Evolutionary conservation across 2,888 invertebrate genomes (phyloP), one percentile per base, ranked within the genome.

Genomic region (Cerceris ruficornis): DNA sequence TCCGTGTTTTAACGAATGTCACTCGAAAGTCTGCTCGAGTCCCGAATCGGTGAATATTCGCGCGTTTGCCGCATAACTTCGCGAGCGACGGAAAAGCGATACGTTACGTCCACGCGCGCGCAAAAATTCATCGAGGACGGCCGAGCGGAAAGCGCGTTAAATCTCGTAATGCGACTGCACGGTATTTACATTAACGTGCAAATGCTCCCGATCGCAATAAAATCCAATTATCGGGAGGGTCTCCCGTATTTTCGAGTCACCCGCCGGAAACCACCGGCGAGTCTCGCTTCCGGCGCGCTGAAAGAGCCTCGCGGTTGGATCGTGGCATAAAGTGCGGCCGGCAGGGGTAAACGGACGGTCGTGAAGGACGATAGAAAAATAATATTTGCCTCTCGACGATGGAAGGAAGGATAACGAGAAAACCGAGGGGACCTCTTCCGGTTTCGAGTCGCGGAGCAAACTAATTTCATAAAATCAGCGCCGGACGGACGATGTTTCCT

Each of bases 381-480:
- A 55, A 55, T 55, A 55, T 55, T 17, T 55, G 55, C 55, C 2
- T 46, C 13, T 13, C 17, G 17, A n/a, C 28, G 55, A 55, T 55
- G 55, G 55, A 55, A 55, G 6, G 17, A 55, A 55, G 15, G 1
- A 4, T 55, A 7, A 17, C 58, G 58, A 41, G 5, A 13, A 39
- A n/a, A n/a, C n/a, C n/a, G n/a, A 41, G 41, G 58, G 7, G 6
- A 6, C 28, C 41, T 8, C 39, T 13, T 11, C 50, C 67, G 71
- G 17, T 71, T 52, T 52, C 52, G 70, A 61, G 83, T 70, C 76
- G 55, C 74, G 77, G 76, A 77, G 84, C 84, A 86, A 88, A 87
- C 86, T 88, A 89, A 89, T 88, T 89, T 87, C 83, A 84, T 82
- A 86, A 88, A 88, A 88, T 87, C 83, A 84, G 83, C 81, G 74